Evolutionary conservation across 1,140 invertebrate species (phyloP).

Genomic region (Drosophila serrata): DNA sequence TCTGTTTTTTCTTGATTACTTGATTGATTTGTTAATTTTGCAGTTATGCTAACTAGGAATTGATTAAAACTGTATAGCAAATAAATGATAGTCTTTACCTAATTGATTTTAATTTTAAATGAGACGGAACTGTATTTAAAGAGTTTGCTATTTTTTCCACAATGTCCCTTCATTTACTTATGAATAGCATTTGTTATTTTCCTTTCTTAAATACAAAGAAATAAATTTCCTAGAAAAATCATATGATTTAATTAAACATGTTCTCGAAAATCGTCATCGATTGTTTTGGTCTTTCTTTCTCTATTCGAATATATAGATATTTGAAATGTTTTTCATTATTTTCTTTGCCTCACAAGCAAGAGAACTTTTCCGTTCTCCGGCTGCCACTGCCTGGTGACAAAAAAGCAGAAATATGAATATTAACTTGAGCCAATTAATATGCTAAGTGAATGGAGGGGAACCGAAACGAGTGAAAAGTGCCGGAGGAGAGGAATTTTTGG

Average conservation of each 20-base stretch:
- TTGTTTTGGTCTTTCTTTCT: slow-evolving; percentile 32
- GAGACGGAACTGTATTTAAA: background rate
- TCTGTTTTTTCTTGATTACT: background rate
- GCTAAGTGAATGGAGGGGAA: slow-evolving; percentile 65
- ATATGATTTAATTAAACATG: slow-evolving; percentile 28
- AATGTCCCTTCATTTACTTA: background rate
- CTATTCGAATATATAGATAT: slow-evolving; percentile 15
- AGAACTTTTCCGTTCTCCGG: slow-evolving; percentile 36
- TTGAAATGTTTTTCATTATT: slow-evolving; percentile 19
- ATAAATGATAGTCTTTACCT: background rate
- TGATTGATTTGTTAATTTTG: background rate
- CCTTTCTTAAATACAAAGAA: no score
- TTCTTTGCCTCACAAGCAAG: slow-evolving; percentile 2
- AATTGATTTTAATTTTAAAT: slow-evolving; percentile 6
- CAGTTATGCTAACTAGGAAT: background rate
- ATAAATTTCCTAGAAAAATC: slow-evolving; percentile 10
- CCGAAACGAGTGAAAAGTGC: slow-evolving; percentile 11
- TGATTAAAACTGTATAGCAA: background rate
- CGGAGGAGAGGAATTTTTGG: slow-evolving; percentile 55
- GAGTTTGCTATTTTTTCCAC: background rate
- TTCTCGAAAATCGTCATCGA: slow-evolving; percentile 23
- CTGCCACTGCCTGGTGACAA: slow-evolving; percentile 55
- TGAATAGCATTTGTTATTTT: background rate
- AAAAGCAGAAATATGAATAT: slow-evolving; percentile 68
- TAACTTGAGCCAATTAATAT: slow-evolving; percentile 80